Conservation (phyloP, 2,113 vertebrate species). For the Paramisgurnus dabryanus region DNA sequence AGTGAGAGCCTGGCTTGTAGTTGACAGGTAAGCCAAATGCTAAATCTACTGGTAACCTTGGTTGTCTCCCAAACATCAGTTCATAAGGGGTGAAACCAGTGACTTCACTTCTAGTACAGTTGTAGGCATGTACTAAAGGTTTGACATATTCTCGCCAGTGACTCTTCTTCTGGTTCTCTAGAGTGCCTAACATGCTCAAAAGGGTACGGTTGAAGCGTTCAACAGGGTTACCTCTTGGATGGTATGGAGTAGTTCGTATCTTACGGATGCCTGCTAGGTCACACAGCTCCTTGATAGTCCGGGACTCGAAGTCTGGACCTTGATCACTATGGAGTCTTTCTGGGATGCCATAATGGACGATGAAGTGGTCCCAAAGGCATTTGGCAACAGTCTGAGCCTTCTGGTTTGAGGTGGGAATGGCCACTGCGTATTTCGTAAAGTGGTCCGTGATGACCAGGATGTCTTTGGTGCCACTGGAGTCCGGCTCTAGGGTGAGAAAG, state of each 20-base stretch:
- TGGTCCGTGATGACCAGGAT: too few relatives aligned
- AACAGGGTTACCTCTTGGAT: not conserved
- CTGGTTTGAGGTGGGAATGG: too few relatives aligned
- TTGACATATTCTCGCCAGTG: not conserved
- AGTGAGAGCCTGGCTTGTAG: not conserved
- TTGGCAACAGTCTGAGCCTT: too few relatives aligned
- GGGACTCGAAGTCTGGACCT: too few relatives aligned
- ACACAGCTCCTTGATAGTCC: too few relatives aligned
- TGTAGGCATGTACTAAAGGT: not conserved
- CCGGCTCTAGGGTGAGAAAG: too few relatives aligned
- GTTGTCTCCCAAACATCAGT: not conserved
- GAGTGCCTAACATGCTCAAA: not conserved
- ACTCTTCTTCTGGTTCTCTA: not conserved
- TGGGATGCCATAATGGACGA: too few relatives aligned
- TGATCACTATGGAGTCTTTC: too few relatives aligned
- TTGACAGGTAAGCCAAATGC: not conserved
- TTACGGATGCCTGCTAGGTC: not conserved
- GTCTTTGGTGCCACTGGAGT: too few relatives aligned
- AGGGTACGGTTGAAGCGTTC: not conserved
- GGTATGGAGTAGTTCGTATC: not conserved
- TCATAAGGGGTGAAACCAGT: not conserved
- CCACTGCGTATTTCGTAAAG: too few relatives aligned
- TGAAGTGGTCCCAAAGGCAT: too few relatives aligned
- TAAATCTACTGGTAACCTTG: not conserved
- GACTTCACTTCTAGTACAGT: not conserved